Evolutionary conservation across 2,888 invertebrate genomes (phyloP).

Genomic region (Heteromyza rotundicornis): DNA sequence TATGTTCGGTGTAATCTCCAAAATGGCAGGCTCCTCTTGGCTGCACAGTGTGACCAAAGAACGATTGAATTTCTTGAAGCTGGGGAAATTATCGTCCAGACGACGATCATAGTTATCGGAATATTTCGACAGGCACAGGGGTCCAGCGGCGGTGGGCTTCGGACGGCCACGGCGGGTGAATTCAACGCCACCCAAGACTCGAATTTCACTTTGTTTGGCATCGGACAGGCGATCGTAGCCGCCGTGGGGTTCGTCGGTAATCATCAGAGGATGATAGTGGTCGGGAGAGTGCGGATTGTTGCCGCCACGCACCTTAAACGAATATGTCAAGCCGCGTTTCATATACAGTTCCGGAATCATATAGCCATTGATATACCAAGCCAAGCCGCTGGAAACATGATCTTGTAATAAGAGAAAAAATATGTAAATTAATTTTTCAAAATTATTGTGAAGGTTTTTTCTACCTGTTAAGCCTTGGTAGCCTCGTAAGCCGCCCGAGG

Average conservation of each 20-base stretch:
- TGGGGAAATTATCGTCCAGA: slow-evolving; percentile 76
- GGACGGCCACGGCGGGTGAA: slow-evolving; percentile 83
- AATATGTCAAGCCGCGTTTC: slow-evolving; percentile 83
- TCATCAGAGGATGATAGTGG: slow-evolving; percentile 87
- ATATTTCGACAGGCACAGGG: slow-evolving; percentile 77
- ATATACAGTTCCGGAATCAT: slow-evolving; percentile 87
- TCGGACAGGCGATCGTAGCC: slow-evolving; percentile 79
- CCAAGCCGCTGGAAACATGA: slow-evolving; percentile 73
- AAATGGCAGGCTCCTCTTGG: slow-evolving; percentile 72
- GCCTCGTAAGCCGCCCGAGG: slow-evolving; percentile 81
- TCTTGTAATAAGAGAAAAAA: too few species aligned
- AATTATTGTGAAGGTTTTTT: too few species aligned
- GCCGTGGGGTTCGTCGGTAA: slow-evolving; percentile 84
- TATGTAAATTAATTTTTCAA: too few species aligned
- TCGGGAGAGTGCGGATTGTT: slow-evolving; percentile 86
- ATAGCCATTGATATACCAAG: slow-evolving; percentile 93
- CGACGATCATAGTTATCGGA: slow-evolving; percentile 73
- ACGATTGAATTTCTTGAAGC: slow-evolving; percentile 86
- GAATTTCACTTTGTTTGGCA: slow-evolving; percentile 72
- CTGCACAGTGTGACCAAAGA: slow-evolving; percentile 75
- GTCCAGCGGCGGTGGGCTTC: slow-evolving; percentile 81
- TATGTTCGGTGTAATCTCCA: slow-evolving; percentile 84
- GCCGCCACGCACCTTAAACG: slow-evolving; percentile 81
- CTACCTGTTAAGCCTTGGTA: slow-evolving; percentile 75
- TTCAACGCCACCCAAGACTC: slow-evolving; percentile 81